A percentile compares a stretch with the other conserved stretches of the same genome.
Evolutionary conservation across 1,140 invertebrate genomes (phyloP).

Genomic region (Drosophila nikananu): DNA sequence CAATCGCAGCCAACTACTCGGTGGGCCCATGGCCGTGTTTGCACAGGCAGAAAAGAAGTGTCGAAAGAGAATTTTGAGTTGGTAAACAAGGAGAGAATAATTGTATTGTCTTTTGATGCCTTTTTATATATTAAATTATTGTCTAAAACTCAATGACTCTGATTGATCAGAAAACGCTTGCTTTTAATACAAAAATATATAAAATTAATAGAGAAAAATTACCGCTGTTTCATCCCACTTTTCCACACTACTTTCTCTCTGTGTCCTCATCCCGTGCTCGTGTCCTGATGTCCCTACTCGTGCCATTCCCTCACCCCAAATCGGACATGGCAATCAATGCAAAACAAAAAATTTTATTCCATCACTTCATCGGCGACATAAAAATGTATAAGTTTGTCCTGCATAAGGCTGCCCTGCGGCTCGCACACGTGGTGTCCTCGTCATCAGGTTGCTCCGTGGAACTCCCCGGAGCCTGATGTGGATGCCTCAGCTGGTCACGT

Average conservation of each 20-base stretch:
- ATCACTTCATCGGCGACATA: slow-evolving; percentile 81
- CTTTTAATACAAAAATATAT: no score
- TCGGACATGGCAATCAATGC: slow-evolving; percentile 78
- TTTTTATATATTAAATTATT: neutral
- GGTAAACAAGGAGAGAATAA: neutral
- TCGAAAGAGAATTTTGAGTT: neutral
- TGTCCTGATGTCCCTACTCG: slow-evolving; percentile 12
- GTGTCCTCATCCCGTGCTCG: neutral
- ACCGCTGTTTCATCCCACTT: neutral
- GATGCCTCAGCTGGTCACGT: slow-evolving; percentile 70
- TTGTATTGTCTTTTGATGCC: no score
- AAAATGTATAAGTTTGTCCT: slow-evolving; percentile 72
- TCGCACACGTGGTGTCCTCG: slow-evolving; percentile 74
- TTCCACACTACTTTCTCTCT: neutral
- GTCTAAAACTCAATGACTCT: no score
- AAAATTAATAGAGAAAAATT: no score
- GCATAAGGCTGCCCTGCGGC: slow-evolving; percentile 49
- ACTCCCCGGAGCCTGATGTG: slow-evolving; percentile 32
- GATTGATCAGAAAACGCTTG: neutral
- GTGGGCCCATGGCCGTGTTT: slow-evolving; percentile 17
- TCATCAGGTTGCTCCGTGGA: slow-evolving; percentile 61
- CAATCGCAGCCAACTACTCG: slow-evolving; percentile 74
- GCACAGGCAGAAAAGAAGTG: slow-evolving; percentile 7
- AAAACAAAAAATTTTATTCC: slow-evolving; percentile 76
- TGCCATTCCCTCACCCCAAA: slow-evolving; percentile 18